Evolutionary conservation across 2,113 vertebrate species (phyloP).

Genomic region (Saccopteryx leptura): DNA sequence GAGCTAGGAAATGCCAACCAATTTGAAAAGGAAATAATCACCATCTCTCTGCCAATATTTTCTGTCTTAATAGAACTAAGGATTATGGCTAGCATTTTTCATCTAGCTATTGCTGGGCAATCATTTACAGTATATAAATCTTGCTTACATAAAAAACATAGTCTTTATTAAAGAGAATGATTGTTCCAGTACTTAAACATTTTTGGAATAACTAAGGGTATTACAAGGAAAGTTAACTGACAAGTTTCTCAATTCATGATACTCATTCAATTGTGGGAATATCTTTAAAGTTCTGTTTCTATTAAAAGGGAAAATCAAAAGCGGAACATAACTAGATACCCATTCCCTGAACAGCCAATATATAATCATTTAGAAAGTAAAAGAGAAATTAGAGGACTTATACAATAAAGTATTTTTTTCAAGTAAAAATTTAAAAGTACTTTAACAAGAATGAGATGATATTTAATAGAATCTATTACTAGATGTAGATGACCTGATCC

Average conservation of each 20-base stretch:
- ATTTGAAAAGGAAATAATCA: constrained; percentile 79
- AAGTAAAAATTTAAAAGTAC: constrained; percentile 65
- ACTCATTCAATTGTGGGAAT: constrained; percentile 33
- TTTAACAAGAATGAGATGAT: constrained; percentile 22
- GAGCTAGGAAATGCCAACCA: constrained; percentile 58
- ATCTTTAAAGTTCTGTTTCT: constrained; percentile 43
- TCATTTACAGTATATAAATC: constrained; percentile 49
- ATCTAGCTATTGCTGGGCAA: constrained; percentile 26
- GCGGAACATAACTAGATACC: constrained; percentile 26
- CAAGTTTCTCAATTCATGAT: constrained; percentile 32
- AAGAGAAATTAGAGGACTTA: constrained; percentile 60
- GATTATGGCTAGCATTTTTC: constrained; percentile 33
- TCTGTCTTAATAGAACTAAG: constrained; percentile 58
- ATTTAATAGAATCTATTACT: constrained; percentile 63
- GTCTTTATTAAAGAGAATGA: constrained; percentile 47
- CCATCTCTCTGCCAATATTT: constrained; percentile 57
- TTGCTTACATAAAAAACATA: constrained; percentile 50
- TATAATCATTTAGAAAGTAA: constrained; percentile 52
- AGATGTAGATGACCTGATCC: constrained; percentile 25
- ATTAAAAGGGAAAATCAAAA: constrained; percentile 50
- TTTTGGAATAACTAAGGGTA: background rate
- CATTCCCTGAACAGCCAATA: background rate
- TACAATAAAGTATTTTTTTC: constrained; percentile 32
- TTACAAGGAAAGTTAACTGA: background rate
- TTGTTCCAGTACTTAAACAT: constrained; percentile 10